A percentile compares a stretch with the other conserved stretches of the same genome.
Evolutionary conservation across 2,113 vertebrate species (phyloP).

Genomic region (Oceanites oceanicus): DNA sequence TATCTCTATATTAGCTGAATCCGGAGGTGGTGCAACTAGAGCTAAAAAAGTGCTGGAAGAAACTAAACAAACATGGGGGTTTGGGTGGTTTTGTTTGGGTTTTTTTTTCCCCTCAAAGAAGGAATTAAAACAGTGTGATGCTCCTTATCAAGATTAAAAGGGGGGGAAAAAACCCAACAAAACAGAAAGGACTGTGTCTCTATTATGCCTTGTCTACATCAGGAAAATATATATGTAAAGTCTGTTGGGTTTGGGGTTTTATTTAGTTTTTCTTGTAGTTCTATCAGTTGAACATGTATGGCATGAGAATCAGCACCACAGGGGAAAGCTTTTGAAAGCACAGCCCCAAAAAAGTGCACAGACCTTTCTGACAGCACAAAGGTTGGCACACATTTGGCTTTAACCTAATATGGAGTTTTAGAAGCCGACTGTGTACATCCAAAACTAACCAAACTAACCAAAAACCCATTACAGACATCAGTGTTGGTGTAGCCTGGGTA

Average conservation of each 20-base stretch:
- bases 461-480: not conserved
- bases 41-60: not conserved
- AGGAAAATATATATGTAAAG: not conserved
- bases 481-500: not conserved
- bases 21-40: not conserved
- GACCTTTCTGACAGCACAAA: not conserved
- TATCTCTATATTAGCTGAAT: not conserved
- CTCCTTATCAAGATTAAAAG: not conserved
- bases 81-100: not conserved
- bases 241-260: rapidly evolving
- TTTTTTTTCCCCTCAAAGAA: not conserved
- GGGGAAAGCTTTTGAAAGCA: not conserved
- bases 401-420: not conserved
- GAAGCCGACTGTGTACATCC: too few relatives aligned
- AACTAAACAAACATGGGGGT: not conserved
- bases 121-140: not conserved
- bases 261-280: not conserved
- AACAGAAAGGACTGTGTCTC: not conserved
- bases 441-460: too few relatives aligned
- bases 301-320: not conserved
- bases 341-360: not conserved
- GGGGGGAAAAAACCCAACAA: not conserved
- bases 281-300: not conserved
- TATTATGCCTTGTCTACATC: not conserved
- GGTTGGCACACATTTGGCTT: not conserved